phyloP scores from a whole-genome alignment of 2,113 vertebrate species.

The Merops nubicus region DNA sequence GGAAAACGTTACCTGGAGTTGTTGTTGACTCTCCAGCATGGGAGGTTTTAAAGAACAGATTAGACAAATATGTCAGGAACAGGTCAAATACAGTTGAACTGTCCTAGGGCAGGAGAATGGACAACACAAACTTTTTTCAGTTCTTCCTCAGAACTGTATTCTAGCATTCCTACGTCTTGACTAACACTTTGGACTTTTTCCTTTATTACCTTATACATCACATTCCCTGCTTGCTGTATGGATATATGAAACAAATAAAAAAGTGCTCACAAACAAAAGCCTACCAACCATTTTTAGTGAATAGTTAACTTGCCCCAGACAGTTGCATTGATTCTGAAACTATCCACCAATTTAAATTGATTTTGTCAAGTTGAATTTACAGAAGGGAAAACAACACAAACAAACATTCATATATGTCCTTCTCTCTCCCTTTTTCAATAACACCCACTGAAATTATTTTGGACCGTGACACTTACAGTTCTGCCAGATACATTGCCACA shows the following conservation, averaged over 20 bases:
- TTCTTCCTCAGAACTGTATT: not conserved
- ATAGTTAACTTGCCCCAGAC: not conserved
- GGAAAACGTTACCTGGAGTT: not conserved
- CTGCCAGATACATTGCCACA: not conserved
- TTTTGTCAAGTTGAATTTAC: not conserved
- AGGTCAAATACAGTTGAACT: not conserved
- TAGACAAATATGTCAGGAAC: not conserved
- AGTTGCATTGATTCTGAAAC: not conserved
- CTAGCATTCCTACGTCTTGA: not conserved
- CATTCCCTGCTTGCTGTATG: not conserved
- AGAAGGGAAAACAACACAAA: not conserved
- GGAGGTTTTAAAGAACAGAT: not conserved
- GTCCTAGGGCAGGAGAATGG: not conserved
- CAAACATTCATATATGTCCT: not conserved
- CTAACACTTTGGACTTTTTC: not conserved
- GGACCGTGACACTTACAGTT: constrained; percentile 21
- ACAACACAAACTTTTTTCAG: not conserved
- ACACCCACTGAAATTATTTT: constrained; percentile 48
- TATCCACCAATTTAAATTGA: not conserved
- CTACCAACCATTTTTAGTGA: not conserved
- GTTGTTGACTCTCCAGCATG: not conserved
- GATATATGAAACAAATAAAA: not conserved
- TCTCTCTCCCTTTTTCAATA: not conserved
- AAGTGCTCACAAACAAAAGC: not conserved
- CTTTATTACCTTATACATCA: not conserved